These are phyloP conservation scores for Poliocrania exsul DNA, from an alignment of 2,797 vertebrate genomes.

Conservation along the genomic window DNA sequence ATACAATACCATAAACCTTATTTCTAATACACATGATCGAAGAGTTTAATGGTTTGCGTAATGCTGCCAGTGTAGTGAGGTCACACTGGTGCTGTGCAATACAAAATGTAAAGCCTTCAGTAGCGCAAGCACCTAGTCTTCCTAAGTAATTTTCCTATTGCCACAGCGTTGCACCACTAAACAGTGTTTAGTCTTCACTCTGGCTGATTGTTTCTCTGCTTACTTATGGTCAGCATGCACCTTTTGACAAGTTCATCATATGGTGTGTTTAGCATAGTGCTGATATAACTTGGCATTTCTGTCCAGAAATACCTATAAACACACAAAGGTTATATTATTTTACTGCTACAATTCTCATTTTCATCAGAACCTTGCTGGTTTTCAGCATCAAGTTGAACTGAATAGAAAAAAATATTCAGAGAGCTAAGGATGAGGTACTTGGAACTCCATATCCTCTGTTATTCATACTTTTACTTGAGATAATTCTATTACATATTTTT, in stretches of 20 bases:
- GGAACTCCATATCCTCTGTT: background rate
- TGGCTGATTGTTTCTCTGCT: background rate
- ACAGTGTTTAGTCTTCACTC: background rate
- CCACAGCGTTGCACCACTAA: rapidly evolving
- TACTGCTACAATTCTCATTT: background rate
- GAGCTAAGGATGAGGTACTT: background rate
- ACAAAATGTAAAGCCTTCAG: background rate
- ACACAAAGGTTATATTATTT: background rate
- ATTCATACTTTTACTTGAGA: background rate
- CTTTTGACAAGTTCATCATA: background rate
- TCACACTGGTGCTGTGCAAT: background rate
- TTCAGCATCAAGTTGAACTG: background rate
- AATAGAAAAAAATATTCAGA: background rate
- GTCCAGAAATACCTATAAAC: background rate
- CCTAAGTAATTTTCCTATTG: background rate
- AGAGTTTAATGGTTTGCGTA: background rate
- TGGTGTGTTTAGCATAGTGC: background rate
- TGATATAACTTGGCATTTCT: background rate
- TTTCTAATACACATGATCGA: background rate
- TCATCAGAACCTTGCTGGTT: background rate
- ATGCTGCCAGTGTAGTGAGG: background rate
- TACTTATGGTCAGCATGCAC: background rate
- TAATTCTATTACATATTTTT: background rate
- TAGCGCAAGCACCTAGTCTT: background rate
- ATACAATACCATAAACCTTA: background rate